Evolutionary conservation across 2,113 vertebrate genomes (phyloP), one percentile per base, ranked within the genome.

Genomic region (Proterorhinus semilunaris): DNA sequence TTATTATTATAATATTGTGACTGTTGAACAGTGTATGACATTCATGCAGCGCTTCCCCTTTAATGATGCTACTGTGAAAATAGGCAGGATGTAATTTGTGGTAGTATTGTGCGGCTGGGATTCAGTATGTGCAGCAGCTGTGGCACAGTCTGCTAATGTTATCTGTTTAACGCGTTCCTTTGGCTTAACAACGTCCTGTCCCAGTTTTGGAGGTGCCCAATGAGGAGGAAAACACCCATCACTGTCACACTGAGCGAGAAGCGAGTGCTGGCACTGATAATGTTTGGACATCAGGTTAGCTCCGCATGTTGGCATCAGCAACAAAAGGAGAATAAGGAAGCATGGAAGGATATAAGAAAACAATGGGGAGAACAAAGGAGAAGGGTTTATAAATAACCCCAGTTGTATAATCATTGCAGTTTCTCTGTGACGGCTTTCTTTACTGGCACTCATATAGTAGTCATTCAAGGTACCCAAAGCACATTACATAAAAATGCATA

Each of bases 371-470:
- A 79, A 75, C 53, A 65, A 69, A 75, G 58, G 80, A 74, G 66
- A 77, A 76, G 67, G 83, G 80, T 88, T 91, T 91, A 93, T 92
- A 92, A 91, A 92, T 92, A 92, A 88, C 90, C 65, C 73, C 58
- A 44, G 67, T 93, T 93, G 85, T 86, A 71, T 93, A 91, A 92
- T 88, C 5, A 59, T 62, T 74, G 64, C 76, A 79, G 82, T 70
- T 79, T 84, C 80, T 75, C 80, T 65, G 68, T 75, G 86, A 68
- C 78, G 81, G 69, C 81, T 74, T 85, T 73, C 70, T 71, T 65
- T 78, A 68, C 83, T 85, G 81, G 84, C 88, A 90, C 87, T 86
- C 78, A 88, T 87, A 88, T 84, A 36, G 27, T 36, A 36, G 27
- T 36, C 3, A 1, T 36, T 36, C 27, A 36, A 36, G 27, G 27